Evolutionary conservation across 2,888 invertebrate species (phyloP).

Genomic region (Yponomeuta evonymella): DNA sequence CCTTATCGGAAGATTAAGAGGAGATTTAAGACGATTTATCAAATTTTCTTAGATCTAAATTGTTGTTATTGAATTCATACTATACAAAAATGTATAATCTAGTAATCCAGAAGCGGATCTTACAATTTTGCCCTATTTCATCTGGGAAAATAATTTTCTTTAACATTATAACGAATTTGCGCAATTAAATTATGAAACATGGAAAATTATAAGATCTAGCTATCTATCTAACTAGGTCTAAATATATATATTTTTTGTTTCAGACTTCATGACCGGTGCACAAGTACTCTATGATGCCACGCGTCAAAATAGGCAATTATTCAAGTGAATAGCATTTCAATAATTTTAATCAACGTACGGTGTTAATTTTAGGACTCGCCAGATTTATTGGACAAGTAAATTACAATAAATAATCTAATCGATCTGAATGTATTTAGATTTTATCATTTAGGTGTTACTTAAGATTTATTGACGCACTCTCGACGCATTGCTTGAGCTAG

Average conservation of each 20-base stretch:
- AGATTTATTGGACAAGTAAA: slow-evolving; percentile 10
- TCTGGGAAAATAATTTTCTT: too few relatives aligned
- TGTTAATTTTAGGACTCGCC: background rate
- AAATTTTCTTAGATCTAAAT: too few relatives aligned
- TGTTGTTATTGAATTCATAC: too few relatives aligned
- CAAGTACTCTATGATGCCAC: background rate
- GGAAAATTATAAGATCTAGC: too few relatives aligned
- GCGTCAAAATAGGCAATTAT: background rate
- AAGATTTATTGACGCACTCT: slow-evolving; percentile 13
- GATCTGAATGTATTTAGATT: slow-evolving; percentile 14
- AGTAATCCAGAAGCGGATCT: too few relatives aligned
- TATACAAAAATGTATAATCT: too few relatives aligned
- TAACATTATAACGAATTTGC: too few relatives aligned
- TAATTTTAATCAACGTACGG: slow-evolving; percentile 12
- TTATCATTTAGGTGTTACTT: slow-evolving; percentile 8
- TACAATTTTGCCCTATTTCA: too few relatives aligned
- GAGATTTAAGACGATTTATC: too few relatives aligned
- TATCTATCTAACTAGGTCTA: too few relatives aligned
- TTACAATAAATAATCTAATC: slow-evolving; percentile 14
- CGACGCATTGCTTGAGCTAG: background rate
- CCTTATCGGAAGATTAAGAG: too few relatives aligned
- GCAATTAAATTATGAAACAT: too few relatives aligned
- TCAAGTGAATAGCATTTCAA: slow-evolving; percentile 8
- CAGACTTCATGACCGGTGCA: background rate
- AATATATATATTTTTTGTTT: background rate